These are phyloP conservation scores for Stenoptilia bipunctidactyla DNA, from an alignment of 2,888 invertebrate species.

Conservation along the genomic window DNA sequence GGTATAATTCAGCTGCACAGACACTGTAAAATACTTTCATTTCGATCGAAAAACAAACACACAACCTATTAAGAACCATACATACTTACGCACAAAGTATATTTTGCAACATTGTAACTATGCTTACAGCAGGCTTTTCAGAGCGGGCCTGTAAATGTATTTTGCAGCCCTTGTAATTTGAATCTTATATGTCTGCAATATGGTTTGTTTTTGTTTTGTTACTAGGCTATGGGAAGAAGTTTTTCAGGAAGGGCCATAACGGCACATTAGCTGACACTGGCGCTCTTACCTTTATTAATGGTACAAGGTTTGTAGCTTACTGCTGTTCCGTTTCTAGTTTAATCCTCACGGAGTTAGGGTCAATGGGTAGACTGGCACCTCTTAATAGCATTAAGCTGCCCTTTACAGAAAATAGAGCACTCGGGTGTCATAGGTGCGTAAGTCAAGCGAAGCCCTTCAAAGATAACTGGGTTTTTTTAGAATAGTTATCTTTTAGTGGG, in stretches of 20 bases:
- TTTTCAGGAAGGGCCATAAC: slow-evolving; percentile 61
- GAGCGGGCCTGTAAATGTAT: slow-evolving; percentile 39
- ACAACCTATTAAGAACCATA: slow-evolving; percentile 22
- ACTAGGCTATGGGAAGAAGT: slow-evolving; percentile 33
- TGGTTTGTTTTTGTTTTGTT: slow-evolving; percentile 22
- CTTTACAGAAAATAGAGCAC: background rate
- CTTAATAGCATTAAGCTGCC: slow-evolving; percentile 18
- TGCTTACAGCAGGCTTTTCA: slow-evolving; percentile 42
- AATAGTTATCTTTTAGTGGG: too few species aligned
- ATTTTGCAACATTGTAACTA: slow-evolving; percentile 24
- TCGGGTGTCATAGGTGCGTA: too few species aligned
- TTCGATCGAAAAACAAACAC: slow-evolving; percentile 29
- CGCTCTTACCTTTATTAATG: slow-evolving; percentile 65
- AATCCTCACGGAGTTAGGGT: slow-evolving; percentile 31
- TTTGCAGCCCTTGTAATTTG: slow-evolving; percentile 21
- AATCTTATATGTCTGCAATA: slow-evolving; percentile 21
- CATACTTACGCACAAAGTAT: slow-evolving; percentile 27
- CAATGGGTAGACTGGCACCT: slow-evolving; percentile 27
- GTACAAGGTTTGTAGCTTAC: slow-evolving; percentile 52
- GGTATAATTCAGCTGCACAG: slow-evolving; percentile 27
- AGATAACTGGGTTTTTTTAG: too few species aligned
- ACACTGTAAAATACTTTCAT: slow-evolving; percentile 27
- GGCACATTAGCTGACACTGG: slow-evolving; percentile 59
- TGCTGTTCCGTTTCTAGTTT: slow-evolving; percentile 16
- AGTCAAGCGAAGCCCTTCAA: too few species aligned